Base-by-base conservation (phyloP, 2,113 vertebrate genomes). In the Aplodontia rufa region DNA sequence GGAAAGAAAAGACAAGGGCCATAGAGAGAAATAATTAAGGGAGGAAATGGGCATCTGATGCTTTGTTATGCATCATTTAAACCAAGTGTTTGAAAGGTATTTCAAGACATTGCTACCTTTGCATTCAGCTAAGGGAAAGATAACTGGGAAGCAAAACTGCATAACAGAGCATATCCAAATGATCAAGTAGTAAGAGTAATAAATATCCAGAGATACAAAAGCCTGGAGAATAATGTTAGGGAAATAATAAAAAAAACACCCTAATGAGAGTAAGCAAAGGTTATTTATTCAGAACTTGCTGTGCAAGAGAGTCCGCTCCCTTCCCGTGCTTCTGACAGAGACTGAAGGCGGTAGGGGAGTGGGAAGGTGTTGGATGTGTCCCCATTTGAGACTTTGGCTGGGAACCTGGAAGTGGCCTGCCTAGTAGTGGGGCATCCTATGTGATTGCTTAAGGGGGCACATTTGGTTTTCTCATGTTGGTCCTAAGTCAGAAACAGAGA, bases 1-100 rank as follows among this genome's bases (percentile, higher is more conserved):
- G 89, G 30, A 82, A 92, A 90, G 47, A 96, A 45, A 93, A 28
- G 20, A 58, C 51, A 87, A 90, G 14, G 0, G 13, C 5, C 58
- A 30, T n/a, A n/a, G n/a, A n/a, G n/a, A n/a, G n/a, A n/a, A n/a
- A n/a, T n/a, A 84, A 84, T 62, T 6, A 49, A n/a, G 6, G 11
- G 2, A 86, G 20, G 5, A 22, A 5, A 20, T 10, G 5, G 51
- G 20, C 14, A 51, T 62, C 60, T 75, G 9, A 47, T 53, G 32
- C 49, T n/a, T 75, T 62, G 37, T 60, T 16, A 80, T 4, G 24
- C 35, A 74, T n/a, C 40, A 11, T 42, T 40, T 53, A 51, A 86
- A 49, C 49, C 47, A 20, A 49, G n/a, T 55, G 35, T 72, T 37
- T 51, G 32, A 74, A 72, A 91, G 42, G 2, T 51, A 47, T 45